Evolutionary conservation across 2,113 vertebrate genomes (phyloP).

Genomic region (Odocoileus virginianus): DNA sequence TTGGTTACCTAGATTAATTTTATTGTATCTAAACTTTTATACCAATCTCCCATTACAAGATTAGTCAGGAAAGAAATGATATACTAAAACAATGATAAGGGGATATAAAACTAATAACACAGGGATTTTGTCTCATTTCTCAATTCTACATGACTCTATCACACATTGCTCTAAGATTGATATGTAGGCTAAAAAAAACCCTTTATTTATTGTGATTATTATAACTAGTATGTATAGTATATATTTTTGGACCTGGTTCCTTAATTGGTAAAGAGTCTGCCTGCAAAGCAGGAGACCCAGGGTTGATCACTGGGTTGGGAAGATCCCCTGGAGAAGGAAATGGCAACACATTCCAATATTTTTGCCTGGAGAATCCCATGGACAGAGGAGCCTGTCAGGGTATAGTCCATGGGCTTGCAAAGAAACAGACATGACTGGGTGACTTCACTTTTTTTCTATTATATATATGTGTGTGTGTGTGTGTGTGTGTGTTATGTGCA

Average conservation of each 20-base stretch:
- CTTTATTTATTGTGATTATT: neutral
- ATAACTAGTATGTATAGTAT: neutral
- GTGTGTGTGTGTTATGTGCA: neutral
- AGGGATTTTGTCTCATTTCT: neutral
- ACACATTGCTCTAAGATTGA: neutral
- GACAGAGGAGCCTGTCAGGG: neutral
- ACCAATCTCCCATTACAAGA: neutral
- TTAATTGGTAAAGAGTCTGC: neutral
- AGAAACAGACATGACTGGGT: neutral
- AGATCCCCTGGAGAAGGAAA: neutral
- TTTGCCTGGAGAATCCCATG: neutral
- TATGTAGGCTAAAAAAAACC: neutral
- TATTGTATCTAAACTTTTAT: neutral
- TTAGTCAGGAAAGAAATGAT: neutral
- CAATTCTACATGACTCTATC: neutral
- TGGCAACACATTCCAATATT: neutral
- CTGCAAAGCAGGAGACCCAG: neutral
- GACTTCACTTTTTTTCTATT: neutral
- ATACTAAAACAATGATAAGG: neutral
- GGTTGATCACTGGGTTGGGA: neutral
- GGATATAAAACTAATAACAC: neutral
- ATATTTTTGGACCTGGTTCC: neutral
- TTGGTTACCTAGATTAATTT: neutral
- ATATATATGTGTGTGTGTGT: accelerated
- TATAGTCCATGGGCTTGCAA: neutral